A percentile compares a stretch with the other conserved stretches of the same genome.
phyloP scores from a whole-genome alignment of 2,888 invertebrate genomes.

The Hoplodrina blanda region DNA sequence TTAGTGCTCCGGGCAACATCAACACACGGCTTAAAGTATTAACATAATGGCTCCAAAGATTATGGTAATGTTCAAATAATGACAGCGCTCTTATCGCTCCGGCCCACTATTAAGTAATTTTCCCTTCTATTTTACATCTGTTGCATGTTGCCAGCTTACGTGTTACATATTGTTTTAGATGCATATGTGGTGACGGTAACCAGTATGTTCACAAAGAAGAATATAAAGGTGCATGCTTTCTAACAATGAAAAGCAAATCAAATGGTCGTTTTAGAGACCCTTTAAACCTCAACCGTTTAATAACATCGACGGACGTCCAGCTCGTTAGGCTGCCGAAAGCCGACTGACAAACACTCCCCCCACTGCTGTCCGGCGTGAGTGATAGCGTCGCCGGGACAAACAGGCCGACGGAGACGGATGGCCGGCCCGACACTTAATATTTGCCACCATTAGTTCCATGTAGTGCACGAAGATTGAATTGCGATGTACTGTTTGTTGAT shows the following conservation, averaged over 20 bases:
- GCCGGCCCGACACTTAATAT: slow-evolving; percentile 61
- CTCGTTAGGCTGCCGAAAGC: slow-evolving; percentile 45
- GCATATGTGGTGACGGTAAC: background rate
- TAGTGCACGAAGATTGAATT: slow-evolving; percentile 54
- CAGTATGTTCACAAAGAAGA: background rate
- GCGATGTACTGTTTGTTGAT: slow-evolving; percentile 48
- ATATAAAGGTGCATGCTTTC: too few species aligned
- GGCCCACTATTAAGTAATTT: slow-evolving; percentile 51
- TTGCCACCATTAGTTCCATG: slow-evolving; percentile 59
- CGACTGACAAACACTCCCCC: slow-evolving; percentile 49
- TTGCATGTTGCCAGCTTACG: slow-evolving; percentile 33
- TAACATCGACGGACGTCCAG: slow-evolving; percentile 20
- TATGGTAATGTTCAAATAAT: slow-evolving; percentile 60
- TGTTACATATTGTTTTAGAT: slow-evolving; percentile 16
- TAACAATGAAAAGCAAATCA: background rate
- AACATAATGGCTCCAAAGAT: slow-evolving; percentile 54
- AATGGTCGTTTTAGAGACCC: slow-evolving; percentile 1
- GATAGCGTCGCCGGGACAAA: slow-evolving; percentile 63
- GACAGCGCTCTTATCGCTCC: slow-evolving; percentile 34
- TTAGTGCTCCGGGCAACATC: slow-evolving; percentile 41
- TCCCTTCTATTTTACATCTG: slow-evolving; percentile 40
- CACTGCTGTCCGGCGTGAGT: slow-evolving; percentile 48
- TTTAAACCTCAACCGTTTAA: slow-evolving; percentile 25
- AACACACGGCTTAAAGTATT: slow-evolving; percentile 55
- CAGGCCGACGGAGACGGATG: slow-evolving; percentile 67